phyloP scores from a whole-genome alignment of 2,113 vertebrate species.

The Odobenus rosmarus region DNA sequence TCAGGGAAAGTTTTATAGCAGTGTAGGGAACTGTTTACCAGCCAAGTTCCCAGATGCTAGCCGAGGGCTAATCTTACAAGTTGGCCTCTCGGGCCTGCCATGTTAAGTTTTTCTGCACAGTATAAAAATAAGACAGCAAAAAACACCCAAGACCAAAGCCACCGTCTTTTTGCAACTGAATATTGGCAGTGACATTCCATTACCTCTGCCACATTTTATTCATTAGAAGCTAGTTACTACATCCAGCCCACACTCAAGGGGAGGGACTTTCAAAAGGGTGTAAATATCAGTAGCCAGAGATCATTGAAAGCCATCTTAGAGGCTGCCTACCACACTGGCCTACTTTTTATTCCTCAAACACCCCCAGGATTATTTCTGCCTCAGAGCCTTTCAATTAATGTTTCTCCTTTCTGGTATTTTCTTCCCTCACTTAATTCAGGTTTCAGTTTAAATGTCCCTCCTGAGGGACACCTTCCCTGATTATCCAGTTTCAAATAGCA shows the following conservation, averaged over 20 bases:
- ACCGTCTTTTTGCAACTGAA: neutral
- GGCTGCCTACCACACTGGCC: neutral
- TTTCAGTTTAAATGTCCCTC: neutral
- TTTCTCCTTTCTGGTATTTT: neutral
- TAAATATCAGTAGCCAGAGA: neutral
- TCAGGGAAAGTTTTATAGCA: neutral
- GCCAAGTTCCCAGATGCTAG: neutral
- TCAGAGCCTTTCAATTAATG: neutral
- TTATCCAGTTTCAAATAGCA: constrained; percentile 20
- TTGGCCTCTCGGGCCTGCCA: neutral
- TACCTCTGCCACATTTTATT: neutral
- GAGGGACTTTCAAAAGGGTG: neutral
- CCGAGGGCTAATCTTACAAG: neutral
- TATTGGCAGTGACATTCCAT: neutral
- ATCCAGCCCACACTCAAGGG: neutral
- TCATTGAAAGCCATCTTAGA: neutral
- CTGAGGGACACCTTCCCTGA: neutral
- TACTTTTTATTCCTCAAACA: neutral
- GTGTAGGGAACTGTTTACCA: neutral
- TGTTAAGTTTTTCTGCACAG: neutral
- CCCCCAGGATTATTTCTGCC: neutral
- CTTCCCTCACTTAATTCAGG: neutral
- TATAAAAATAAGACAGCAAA: neutral
- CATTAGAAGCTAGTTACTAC: neutral
- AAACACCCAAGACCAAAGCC: neutral